A percentile compares a stretch with the other conserved stretches of the same genome.
phyloP scores from a whole-genome alignment of 1,140 invertebrate genomes.

The Pseudomyrmex pallidus region DNA sequence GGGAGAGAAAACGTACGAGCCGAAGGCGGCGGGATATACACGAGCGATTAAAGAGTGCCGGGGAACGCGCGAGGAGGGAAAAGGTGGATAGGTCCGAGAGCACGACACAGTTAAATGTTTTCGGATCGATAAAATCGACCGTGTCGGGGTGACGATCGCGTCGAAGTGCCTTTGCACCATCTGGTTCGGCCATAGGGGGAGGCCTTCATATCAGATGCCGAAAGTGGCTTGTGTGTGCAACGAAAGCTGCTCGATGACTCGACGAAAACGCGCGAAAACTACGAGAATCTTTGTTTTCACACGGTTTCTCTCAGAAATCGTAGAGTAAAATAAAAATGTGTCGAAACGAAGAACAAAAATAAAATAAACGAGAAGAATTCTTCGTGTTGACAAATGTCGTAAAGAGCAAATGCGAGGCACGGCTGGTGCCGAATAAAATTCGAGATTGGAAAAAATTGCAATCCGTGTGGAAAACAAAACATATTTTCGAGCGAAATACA shows the following conservation, averaged over 20 bases:
- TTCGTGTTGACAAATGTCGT: too few species aligned
- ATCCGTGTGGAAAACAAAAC: too few species aligned
- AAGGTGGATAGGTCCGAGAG: slow-evolving; percentile 18
- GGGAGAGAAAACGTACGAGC: slow-evolving; percentile 56
- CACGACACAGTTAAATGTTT: slow-evolving; percentile 60
- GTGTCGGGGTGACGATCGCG: slow-evolving; percentile 37
- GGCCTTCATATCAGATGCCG: slow-evolving; percentile 22
- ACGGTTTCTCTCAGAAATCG: neutral
- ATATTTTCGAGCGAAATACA: too few species aligned
- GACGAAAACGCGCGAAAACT: neutral
- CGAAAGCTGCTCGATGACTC: neutral
- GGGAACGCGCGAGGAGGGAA: neutral
- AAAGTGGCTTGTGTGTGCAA: slow-evolving; percentile 45
- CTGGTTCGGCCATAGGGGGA: slow-evolving; percentile 44
- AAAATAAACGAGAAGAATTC: too few species aligned
- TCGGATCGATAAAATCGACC: slow-evolving; percentile 70
- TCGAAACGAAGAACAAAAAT: too few species aligned
- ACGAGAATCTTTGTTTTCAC: neutral
- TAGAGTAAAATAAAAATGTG: neutral
- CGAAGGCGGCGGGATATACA: slow-evolving; percentile 49
- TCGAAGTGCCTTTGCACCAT: slow-evolving; percentile 47
- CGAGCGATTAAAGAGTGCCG: slow-evolving; percentile 51
- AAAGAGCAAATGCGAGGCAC: too few species aligned
- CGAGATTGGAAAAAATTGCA: too few species aligned
- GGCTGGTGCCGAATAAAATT: too few species aligned